These are phyloP conservation scores for Druon quercuslanigerum DNA, from an alignment of 1,140 invertebrate species.

Conservation along the genomic window DNA sequence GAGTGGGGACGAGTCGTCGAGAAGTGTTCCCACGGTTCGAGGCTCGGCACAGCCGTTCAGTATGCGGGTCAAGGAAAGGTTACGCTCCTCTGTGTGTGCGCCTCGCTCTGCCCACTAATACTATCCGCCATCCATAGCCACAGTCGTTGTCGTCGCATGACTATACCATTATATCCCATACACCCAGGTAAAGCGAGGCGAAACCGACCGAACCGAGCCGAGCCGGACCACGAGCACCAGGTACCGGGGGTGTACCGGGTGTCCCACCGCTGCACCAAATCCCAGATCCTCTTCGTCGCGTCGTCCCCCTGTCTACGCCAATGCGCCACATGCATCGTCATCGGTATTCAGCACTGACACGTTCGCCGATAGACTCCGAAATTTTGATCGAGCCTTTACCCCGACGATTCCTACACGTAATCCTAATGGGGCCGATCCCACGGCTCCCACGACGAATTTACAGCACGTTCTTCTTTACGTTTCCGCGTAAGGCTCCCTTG, in stretches of 20 bases:
- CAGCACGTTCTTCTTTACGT: conserved; percentile 54
- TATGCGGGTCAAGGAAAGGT: conserved; percentile 77
- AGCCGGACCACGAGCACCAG: background rate
- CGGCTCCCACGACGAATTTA: conserved; percentile 56
- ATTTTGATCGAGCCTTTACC: conserved; percentile 59
- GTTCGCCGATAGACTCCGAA: conserved; percentile 57
- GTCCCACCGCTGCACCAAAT: conserved; percentile 12
- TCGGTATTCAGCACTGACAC: conserved; percentile 61
- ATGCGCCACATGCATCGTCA: conserved; percentile 53
- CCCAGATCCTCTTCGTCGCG: background rate
- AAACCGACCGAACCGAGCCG: conserved; percentile 27
- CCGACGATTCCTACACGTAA: conserved; percentile 51
- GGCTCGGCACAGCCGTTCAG: conserved; percentile 75
- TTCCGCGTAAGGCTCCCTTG: conserved; percentile 51
- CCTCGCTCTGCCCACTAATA: conserved; percentile 65
- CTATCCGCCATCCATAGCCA: conserved; percentile 50
- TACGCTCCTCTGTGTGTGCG: conserved; percentile 67
- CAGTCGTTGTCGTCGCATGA: conserved; percentile 60
- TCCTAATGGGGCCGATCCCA: conserved; percentile 64
- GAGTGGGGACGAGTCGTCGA: conserved; percentile 72
- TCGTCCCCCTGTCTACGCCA: background rate
- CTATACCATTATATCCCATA: conserved; percentile 67
- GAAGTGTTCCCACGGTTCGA: conserved; percentile 76
- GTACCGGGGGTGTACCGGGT: conserved; percentile 33
- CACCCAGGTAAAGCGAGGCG: conserved; percentile 36